Evolutionary conservation across 1,140 invertebrate genomes (phyloP).

Genomic region (Papilio glaucus): DNA sequence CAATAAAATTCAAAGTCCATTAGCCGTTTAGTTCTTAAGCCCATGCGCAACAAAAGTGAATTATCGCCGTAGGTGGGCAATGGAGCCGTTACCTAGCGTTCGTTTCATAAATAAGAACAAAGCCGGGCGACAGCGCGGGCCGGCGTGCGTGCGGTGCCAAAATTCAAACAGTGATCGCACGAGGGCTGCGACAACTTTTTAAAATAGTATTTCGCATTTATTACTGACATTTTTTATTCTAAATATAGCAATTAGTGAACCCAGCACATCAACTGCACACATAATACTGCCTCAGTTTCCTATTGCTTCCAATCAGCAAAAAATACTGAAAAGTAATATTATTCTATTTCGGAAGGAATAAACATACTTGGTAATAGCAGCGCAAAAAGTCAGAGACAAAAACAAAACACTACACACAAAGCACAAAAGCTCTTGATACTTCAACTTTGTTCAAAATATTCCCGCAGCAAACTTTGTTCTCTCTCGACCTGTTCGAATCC

Average conservation of each 20-base stretch:
- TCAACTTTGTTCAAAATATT: neutral
- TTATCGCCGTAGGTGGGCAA: conserved; percentile 31
- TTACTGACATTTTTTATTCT: neutral
- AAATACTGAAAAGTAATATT: too few species aligned
- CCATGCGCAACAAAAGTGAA: neutral
- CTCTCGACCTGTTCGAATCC: too few species aligned
- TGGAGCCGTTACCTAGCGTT: conserved; percentile 47
- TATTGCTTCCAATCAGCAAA: too few species aligned
- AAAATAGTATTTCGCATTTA: neutral
- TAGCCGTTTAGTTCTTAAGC: neutral
- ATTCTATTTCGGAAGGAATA: too few species aligned
- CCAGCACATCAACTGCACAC: too few species aligned
- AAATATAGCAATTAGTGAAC: neutral
- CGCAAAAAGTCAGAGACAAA: too few species aligned
- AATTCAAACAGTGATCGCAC: neutral
- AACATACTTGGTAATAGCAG: too few species aligned
- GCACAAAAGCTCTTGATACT: too few species aligned
- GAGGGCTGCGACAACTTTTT: conserved; percentile 22
- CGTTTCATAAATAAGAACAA: conserved; percentile 58
- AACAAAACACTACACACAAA: too few species aligned
- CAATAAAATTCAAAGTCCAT: conserved; percentile 1
- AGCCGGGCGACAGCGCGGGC: conserved; percentile 46
- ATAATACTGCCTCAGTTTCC: too few species aligned
- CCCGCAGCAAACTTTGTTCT: neutral
- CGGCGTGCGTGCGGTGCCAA: conserved; percentile 44